Conservation (phyloP, 2,113 vertebrate genomes). For the Phoenicopterus ruber region DNA sequence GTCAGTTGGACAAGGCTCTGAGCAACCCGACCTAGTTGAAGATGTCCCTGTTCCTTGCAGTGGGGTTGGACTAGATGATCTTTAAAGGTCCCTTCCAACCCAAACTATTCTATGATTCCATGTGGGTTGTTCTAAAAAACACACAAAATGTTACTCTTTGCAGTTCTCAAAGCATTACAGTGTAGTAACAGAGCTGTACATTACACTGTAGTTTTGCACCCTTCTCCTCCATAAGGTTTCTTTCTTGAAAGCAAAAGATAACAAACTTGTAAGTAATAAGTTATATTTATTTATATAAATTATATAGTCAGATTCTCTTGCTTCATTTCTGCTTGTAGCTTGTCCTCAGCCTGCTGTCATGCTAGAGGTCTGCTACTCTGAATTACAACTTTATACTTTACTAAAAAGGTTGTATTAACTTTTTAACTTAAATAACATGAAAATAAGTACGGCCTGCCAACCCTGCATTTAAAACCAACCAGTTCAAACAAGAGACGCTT, state of each 20-base stretch:
- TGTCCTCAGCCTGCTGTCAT: neutral
- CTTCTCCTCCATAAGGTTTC: neutral
- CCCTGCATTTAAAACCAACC: neutral
- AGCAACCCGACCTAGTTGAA: too few species aligned
- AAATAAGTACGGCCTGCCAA: neutral
- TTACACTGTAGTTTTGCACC: neutral
- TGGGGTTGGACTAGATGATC: too few species aligned
- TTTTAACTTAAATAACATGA: neutral
- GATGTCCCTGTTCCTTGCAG: too few species aligned
- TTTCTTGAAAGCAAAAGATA: neutral
- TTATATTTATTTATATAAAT: neutral
- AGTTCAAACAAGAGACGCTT: neutral
- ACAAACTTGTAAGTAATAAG: neutral
- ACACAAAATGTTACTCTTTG: neutral
- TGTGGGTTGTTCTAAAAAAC: neutral
- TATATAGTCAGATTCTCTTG: neutral
- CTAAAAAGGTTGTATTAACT: neutral
- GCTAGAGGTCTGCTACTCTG: neutral
- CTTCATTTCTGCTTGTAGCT: neutral
- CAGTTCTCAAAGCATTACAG: neutral
- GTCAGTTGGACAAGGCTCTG: too few species aligned
- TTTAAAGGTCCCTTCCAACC: too few species aligned
- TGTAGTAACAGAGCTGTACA: neutral
- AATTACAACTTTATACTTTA: neutral
- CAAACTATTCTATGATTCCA: neutral